Base-by-base conservation (phyloP, 2,113 vertebrate genomes). In the Ceyx margarethae region DNA sequence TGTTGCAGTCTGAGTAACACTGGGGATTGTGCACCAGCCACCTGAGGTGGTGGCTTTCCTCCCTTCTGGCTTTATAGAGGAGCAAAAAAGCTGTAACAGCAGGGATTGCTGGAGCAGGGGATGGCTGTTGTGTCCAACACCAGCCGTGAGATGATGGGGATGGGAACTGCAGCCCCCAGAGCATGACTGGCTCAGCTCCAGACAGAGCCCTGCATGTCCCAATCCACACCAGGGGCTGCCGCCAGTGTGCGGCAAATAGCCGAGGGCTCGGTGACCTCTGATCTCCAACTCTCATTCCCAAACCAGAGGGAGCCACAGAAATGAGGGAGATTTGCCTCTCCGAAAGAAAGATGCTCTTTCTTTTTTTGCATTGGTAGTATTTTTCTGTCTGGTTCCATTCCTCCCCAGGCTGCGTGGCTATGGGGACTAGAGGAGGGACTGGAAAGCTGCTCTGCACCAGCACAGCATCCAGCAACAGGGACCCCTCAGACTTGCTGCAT, bases 181-280 rank as follows among this genome's bases (percentile, higher is more conserved):
- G 61, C 51, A n/a, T 0, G 1, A 33, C 9, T 62, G 81, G 45
- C 37, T 76, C 73, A 64, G 58, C 58, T 4, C 18, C 85, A 87
- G 93, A 93, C 87, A 76, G 68, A 73, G 85, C 56, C 45, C 65
- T 9, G n/a, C 85, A 68, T 65, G 40, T 72, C 79, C 89, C 91
- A 90, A 64, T 85, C 86, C 91, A 79, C 91, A 91, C 37, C 10
- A 0, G 1, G 11, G 45, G 65, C 85, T 35, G 68, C 23, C 1
- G 3, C 48, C 42, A 8, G 50, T 16, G 3, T 42, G 9, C 1
- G 2, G 61, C 53, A 25, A 42, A 68, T 5, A 56, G 35, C 75
- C 21, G 28, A 57, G 19, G 57, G 46, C 58, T 46, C 17, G 3
- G 20, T 3, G 13, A 45, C 72, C 67, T 83, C 79, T 43, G 29